phyloP scores from a whole-genome alignment of 2,888 invertebrate species.

The Marasmarcha lunaedactyla region DNA sequence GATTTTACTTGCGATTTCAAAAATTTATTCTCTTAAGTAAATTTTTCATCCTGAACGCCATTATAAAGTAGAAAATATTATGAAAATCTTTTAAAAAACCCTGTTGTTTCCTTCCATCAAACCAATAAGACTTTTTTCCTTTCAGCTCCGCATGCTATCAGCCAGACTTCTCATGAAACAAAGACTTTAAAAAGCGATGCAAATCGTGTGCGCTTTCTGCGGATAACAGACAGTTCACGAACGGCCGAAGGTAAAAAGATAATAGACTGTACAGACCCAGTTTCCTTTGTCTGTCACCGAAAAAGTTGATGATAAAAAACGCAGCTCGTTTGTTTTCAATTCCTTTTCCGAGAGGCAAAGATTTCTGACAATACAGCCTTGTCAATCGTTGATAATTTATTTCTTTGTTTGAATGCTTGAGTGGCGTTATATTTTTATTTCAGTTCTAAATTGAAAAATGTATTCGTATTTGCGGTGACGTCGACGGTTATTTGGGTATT shows the following conservation, averaged over 20 bases:
- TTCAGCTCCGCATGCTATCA: neutral
- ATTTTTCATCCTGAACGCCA: too few species aligned
- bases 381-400: neutral
- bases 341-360: neutral
- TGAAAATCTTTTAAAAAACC: neutral
- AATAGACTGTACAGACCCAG: conserved; percentile 1
- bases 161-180: neutral
- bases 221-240: conserved; percentile 1
- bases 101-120: neutral
- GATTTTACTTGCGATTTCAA: too few species aligned
- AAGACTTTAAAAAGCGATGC: conserved; percentile 1
- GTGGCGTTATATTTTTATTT: neutral
- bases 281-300: neutral
- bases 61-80: too few species aligned
- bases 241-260: neutral
- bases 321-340: neutral
- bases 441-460: conserved; percentile 3
- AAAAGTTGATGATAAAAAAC: neutral
- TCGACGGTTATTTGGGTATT: too few species aligned
- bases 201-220: conserved; percentile 1
- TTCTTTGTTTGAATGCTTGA: too few species aligned
- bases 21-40: too few species aligned
- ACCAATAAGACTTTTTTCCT: neutral
- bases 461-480: neutral
- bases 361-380: neutral